Base-by-base conservation (phyloP, 1,140 invertebrate species). In the Drosophila elegans region DNA sequence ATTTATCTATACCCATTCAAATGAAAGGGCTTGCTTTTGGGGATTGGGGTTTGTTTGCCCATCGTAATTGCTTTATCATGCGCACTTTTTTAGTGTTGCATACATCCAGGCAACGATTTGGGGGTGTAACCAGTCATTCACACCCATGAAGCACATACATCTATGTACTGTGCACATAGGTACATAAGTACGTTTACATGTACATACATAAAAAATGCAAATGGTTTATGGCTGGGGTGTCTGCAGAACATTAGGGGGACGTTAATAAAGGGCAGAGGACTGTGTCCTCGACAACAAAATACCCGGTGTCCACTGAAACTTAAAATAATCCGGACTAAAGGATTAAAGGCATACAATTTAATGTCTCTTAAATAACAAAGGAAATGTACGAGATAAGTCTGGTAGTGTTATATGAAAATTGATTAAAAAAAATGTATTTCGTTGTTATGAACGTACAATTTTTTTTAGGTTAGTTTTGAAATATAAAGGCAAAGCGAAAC, bases 1-100 rank as follows among this genome's bases (percentile, higher is more conserved):
- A 44, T 53, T 66, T 85, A 79, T 82, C 63, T 62, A 59, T 69
- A 68, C 62, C 60, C 66, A 71, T 57, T 71, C 44, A 46, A 25
- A 44, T 32, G 42, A 66, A 29, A 29, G 53, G 45, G 63, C 27
- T 38, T 45, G 63, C 27, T 38, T 51, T 27, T 10, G 27, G 51
- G 68, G 46, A 13, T 57, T 36, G 76, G 63, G 72, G 46, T 42
- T 41, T 36, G 41, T 55, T 11, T 38, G 11, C 38, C 68, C 71
- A 38, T 48, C 56, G 68, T 54, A 75, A 74, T 63, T 76, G 74
- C 74, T 64, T 76, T 77, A 71, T 71, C 67, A 71, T 71, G 64
- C 81, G 73, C 81, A 78, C 68, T 84, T 89, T 89, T 89, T 89
- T 83, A 89, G 84, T 89, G 84, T 90, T 89, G 84, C 84, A 89